These are phyloP conservation scores for Neoaliturus tenellus DNA, from an alignment of 2,888 invertebrate species.

Conservation along the genomic window DNA sequence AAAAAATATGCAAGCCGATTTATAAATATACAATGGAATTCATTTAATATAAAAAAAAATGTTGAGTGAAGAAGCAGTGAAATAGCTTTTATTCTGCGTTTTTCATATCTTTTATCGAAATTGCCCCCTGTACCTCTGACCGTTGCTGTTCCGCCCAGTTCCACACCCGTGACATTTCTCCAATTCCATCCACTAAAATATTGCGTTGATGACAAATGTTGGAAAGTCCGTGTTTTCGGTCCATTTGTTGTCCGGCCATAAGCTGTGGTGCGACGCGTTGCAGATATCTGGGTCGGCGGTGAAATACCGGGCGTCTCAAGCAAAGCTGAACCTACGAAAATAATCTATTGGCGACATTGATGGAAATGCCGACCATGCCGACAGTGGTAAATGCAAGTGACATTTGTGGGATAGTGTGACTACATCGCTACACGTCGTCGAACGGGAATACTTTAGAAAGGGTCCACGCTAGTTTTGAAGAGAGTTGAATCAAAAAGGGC, in stretches of 20 bases:
- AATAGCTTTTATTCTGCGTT: too few species aligned
- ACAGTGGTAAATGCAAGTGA: background rate
- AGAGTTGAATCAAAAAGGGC: too few species aligned
- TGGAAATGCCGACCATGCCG: background rate
- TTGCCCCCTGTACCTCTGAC: too few species aligned
- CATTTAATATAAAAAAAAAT: too few species aligned
- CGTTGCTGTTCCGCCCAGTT: too few species aligned
- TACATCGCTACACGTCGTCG: background rate
- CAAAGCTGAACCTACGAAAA: background rate
- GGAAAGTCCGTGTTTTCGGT: conserved; percentile 3
- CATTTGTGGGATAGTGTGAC: background rate
- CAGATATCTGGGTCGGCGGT: background rate
- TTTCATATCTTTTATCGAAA: too few species aligned
- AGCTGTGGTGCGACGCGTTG: background rate
- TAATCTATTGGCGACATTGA: background rate
- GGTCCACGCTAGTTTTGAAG: too few species aligned
- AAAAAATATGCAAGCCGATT: too few species aligned
- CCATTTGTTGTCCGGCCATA: background rate
- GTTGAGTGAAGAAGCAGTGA: too few species aligned
- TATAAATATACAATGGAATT: too few species aligned
- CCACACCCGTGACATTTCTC: too few species aligned
- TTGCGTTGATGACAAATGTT: background rate
- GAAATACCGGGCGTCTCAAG: background rate
- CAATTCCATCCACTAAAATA: background rate
- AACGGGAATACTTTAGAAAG: too few species aligned